Evolutionary conservation across 2,113 vertebrate species (phyloP), one percentile per base, ranked within the genome.

Genomic region (Diadophis punctatus): DNA sequence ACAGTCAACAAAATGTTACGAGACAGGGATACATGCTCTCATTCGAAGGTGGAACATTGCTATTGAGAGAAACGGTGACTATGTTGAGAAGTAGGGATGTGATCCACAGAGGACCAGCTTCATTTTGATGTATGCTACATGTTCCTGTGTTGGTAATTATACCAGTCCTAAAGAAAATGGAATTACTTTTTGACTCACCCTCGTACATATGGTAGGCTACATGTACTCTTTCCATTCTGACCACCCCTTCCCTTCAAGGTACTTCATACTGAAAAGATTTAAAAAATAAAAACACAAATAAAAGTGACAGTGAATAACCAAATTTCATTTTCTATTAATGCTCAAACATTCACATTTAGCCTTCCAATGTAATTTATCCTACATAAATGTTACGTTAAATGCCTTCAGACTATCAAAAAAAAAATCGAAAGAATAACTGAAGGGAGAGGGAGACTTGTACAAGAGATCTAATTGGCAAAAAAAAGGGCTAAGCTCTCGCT

Each of bases 351-450:
- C 22, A 89, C 48, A 96, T 94, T 91, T 95, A 92, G 91, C 16
- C 96, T 95, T 97, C 93, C 96, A 97, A 95, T 96, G 93, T 95
- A 96, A 94, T 96, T 96, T 95, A 95, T 96, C 93, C 97, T 95
- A 95, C 96, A 90, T 93, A 95, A 94, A 94, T 95, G 51, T 63
- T 94, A 91, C 92, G 92, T 88, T 48, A 23, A 43, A n/a, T 56
- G 94, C 95, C 92, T 22, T 68, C 90, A 93, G 16, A 4, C 25
- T 60, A 10, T 11, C 1, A 25, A 85, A 46, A 52, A 46, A 51
- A 51, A 58, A 89, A 68, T 2, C 22, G 23, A 9, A 43, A 10
- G 49, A 86, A 48, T 49, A 22, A 34, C 23, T 14, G n/a, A 12
- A 39, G 30, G 55, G 56, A 58, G 46, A 34, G 56, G 16, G 1